These are phyloP conservation scores for Sylvia borin DNA, from an alignment of 2,797 vertebrate genomes.

Conservation along the genomic window DNA sequence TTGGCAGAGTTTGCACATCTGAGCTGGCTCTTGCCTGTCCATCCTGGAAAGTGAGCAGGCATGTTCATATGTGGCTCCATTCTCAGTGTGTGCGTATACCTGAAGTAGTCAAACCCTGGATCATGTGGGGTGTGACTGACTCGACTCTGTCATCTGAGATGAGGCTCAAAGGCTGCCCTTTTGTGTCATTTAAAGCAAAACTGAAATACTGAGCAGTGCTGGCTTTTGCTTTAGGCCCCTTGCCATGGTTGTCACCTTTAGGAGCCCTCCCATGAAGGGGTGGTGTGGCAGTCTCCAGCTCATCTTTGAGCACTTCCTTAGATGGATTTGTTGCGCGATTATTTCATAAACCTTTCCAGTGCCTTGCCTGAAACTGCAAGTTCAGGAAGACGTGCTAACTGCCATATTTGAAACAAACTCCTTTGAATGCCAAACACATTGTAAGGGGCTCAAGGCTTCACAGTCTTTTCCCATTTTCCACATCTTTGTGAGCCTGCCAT, in stretches of 20 bases:
- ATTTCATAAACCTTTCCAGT: background rate
- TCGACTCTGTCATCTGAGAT: background rate
- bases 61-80: background rate
- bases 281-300: background rate
- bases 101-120: background rate
- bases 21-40: background rate
- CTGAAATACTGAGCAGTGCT: background rate
- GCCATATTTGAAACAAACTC: background rate
- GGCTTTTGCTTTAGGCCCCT: background rate
- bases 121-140: accelerated
- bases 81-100: background rate
- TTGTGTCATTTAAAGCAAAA: background rate
- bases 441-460: background rate
- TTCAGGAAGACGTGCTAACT: background rate
- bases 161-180: background rate
- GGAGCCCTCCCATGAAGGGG: background rate
- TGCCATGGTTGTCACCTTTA: background rate
- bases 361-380: background rate
- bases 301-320: background rate
- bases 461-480: background rate
- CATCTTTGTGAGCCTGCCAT: background rate
- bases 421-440: background rate
- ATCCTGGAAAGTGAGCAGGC: background rate
- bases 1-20: background rate
- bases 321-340: background rate